Base-by-base conservation (phyloP, 2,888 invertebrate species). In the Unio pictorum region DNA sequence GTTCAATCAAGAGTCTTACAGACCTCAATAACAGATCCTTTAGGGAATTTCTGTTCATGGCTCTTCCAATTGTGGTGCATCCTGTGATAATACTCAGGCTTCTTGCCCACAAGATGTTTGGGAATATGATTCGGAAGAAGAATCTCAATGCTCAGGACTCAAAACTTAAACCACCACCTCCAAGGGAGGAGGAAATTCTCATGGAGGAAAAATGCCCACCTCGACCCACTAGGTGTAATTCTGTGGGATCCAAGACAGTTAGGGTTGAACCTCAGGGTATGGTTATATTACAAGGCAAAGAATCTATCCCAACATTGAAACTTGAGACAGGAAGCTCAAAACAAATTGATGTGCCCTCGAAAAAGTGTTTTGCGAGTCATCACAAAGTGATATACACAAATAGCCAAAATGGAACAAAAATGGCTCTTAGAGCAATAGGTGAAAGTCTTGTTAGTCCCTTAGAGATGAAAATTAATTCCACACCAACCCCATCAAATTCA, bases 21-120 rank as follows among this genome's bases (percentile, higher is more conserved):
- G 79, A 83, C 20, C 74, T 84, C 8, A 78, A 83, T 56, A 74
- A 78, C 54, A 81, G 79, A 57, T 78, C 85, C 8, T 84, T 89
- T 71, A 71, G 86, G 20, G 88, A 88, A 64, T 84, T 85, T 66
- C 80, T 89, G 18, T 82, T 89, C 61, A 84, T 86, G 72, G 86
- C 87, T 17, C 88, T 92, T 71, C 92, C 92, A 3, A 88, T 91
- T 76, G 89, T 92, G 17, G 90, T 92, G 66, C 92, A 92, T 83
- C 92, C 93, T 2, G 89, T 92, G 56, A 91, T 93, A 66, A 88
- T 93, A 58, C 86, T 93, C 59, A 88, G 93, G 30, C 89, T 93
- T 63, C 89, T 93, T 55, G 91, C 92, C 71, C 92, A 93, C 84
- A 90, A 92, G 70, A 88, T 92, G 72, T 91, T 92, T 69, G 92